Evolutionary conservation across 2,797 vertebrate species (phyloP).

Genomic region (Alca torda): DNA sequence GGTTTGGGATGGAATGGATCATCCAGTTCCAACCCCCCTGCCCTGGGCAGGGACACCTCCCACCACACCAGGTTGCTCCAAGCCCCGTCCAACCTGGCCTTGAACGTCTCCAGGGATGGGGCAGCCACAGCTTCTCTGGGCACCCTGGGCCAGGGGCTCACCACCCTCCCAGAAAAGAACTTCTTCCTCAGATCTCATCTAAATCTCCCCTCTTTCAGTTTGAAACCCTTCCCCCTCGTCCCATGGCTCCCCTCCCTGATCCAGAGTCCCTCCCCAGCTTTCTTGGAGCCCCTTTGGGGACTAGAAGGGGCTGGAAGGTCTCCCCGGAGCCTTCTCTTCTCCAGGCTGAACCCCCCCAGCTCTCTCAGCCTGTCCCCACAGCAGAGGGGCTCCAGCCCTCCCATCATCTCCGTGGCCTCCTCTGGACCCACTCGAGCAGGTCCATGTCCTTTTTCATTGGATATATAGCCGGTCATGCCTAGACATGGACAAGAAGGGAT

Average conservation of each 20-base stretch:
- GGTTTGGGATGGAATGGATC: neutral
- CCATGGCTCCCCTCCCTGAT: too few relatives aligned
- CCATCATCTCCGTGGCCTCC: fast-evolving
- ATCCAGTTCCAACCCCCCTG: too few relatives aligned
- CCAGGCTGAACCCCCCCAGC: neutral
- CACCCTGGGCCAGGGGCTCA: too few relatives aligned
- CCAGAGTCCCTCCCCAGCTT: too few relatives aligned
- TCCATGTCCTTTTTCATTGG: fast-evolving
- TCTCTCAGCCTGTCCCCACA: neutral
- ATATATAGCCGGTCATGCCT: neutral
- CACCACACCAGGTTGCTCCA: neutral
- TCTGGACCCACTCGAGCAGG: fast-evolving
- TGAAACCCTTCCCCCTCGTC: too few relatives aligned
- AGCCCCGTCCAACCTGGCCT: neutral
- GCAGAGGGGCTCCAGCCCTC: fast-evolving
- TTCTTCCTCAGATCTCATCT: too few relatives aligned
- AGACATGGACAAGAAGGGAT: fast-evolving
- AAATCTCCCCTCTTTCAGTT: too few relatives aligned
- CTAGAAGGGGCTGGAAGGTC: neutral
- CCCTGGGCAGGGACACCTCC: neutral
- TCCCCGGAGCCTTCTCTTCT: fast-evolving
- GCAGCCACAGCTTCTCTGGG: too few relatives aligned
- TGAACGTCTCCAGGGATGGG: neutral
- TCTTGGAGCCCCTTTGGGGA: neutral
- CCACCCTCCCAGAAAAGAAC: too few relatives aligned